Base-by-base conservation (phyloP, 2,888 invertebrate species). In the Ctenicera cuprea region DNA sequence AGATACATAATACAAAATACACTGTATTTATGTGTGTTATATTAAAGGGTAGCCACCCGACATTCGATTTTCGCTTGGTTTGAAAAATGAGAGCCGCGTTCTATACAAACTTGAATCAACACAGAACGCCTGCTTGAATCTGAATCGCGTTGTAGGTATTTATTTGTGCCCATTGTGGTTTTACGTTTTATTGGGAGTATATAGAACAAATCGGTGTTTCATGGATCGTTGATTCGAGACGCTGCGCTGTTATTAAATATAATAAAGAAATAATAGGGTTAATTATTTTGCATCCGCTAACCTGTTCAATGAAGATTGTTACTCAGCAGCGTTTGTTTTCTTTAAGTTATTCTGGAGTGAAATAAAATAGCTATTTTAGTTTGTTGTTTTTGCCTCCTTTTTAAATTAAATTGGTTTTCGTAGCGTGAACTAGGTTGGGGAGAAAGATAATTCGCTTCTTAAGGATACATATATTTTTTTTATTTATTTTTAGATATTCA, bases 41-140 rank as follows among this genome's bases (percentile, higher is more conserved):
- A 73, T 73, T 73, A 73, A 73, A 73, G 73, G 73, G 73, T 73
- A 73, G 73, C 38, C 69, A 73, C 48, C 65, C 69, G 65, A 65
- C 64, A 61, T 73, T 73, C 65, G 61, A 73, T 73, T 69, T 69
- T 69, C 73, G 73, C 69, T 73, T 65, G 69, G 64, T 65, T 73
- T 73, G 73, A 73, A 73, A 73, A 73, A 73, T 70, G 63, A 73
- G 73, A 65, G 69, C 73, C 20, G 22, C 59, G 37, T 70, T 65
- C 61, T 64, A 68, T 73, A 69, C 62, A 52, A 67, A 73, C 52
- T 68, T 26, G 30, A 69, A 68, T 67, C 67, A 59, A 57, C 61
- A 62, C 38, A 48, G 14, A 67, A 69, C 64, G 73, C 61, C 65
- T 73, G 48, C 65, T 69, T 65, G 66, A 61, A 72, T 67, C 63